Evolutionary conservation across 1,140 invertebrate species (phyloP), one percentile per base, ranked within the genome.

Genomic region (Halesus radiatus): DNA sequence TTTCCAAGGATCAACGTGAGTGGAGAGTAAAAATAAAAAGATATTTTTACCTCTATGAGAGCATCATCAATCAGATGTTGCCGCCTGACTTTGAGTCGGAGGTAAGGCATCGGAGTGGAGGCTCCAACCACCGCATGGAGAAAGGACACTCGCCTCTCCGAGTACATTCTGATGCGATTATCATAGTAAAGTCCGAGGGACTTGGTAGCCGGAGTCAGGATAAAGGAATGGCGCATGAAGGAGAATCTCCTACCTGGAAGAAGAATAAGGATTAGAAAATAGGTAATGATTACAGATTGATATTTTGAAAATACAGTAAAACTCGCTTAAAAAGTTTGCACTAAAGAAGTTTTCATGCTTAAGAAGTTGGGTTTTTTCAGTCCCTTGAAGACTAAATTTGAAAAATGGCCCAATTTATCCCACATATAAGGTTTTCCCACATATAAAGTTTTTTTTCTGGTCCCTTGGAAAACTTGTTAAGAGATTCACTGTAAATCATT

Each of bases 81-180:
- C 85, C 97, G 91, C 54, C 96, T 87, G 53, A 95, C 94, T 85
- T 94, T 93, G 78, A 98, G 88, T 85, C 95, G 92, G 26, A 98
- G 92, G 89, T 97, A 98, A 18, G 96, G 96, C 91, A 95, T 94
- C 3, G 94, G 93, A 1, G 95, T 94, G 79, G 94, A 93, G 1
- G 95, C 94, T 50, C 94, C 92, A 37, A 96, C 92, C 70, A 93
- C 94, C 68, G 85, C 90, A 86, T 96, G 93, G 85, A 97, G 88
- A 87, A 97, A 90, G 86, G 94, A 95, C 87, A 96, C 92, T 84
- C 97, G 89, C 73, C 97, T 89, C 87, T 98, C 97, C 81, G 95
- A 96, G 87, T 96, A 96, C 97, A 99, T 99, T 53, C 97, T 92
- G 86, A 98, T 97, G 45, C 97, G 92, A 87, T 97, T 98, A 88